Evolutionary conservation across 2,113 vertebrate species (phyloP).

Genomic region (Diadophis punctatus): DNA sequence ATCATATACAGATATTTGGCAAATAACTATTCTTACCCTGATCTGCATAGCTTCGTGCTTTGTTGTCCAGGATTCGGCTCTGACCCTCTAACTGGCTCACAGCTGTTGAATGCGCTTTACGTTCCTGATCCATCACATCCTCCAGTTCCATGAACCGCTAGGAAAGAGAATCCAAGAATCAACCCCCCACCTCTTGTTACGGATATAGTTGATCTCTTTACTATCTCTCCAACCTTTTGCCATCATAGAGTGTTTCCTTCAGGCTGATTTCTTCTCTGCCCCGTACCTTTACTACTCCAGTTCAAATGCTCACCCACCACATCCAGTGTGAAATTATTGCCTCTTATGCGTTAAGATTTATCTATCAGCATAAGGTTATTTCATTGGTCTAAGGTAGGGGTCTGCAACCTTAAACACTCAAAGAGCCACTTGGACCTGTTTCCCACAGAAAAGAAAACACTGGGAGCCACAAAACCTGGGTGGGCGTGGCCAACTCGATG

Average conservation of each 20-base stretch:
- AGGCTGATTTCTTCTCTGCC: not conserved
- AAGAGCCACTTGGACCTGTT: too few relatives aligned
- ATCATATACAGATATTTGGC: not conserved
- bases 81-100: slow-evolving; percentile 1
- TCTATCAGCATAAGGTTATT: not conserved
- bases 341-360: not conserved
- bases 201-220: not conserved
- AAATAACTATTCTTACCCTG: slow-evolving; percentile 5
- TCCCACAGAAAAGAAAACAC: too few relatives aligned
- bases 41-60: slow-evolving; percentile 16
- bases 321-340: not conserved
- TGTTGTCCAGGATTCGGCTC: slow-evolving; percentile 3
- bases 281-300: not conserved
- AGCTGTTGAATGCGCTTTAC: not conserved
- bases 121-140: slow-evolving; percentile 3
- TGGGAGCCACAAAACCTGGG: too few relatives aligned
- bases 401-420: too few relatives aligned
- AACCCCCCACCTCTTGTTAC: not conserved
- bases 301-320: not conserved
- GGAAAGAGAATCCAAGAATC: not conserved
- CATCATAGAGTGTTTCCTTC: not conserved
- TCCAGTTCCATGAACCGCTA: slow-evolving; percentile 27
- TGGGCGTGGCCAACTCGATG: too few relatives aligned
- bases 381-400: too few relatives aligned
- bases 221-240: too few relatives aligned